Conservation (phyloP, 2,797 vertebrate species). For the Spinus olivaceus region DNA sequence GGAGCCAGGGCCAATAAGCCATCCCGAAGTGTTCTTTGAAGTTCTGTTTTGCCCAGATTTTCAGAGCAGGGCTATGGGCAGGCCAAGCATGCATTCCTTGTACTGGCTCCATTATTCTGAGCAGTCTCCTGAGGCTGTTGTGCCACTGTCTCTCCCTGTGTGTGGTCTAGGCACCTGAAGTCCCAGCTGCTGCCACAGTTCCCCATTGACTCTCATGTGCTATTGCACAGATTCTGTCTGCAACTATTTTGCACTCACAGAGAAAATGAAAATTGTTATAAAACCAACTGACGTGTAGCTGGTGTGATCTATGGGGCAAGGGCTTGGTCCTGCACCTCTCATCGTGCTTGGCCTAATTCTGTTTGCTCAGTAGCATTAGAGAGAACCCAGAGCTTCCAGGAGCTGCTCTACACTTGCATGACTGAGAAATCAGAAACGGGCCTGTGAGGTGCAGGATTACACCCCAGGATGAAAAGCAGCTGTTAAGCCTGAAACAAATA, state of each 20-base stretch:
- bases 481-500: slow-evolving; percentile 55
- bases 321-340: background rate
- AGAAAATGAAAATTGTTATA: background rate
- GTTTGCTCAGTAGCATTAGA: background rate
- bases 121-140: background rate
- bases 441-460: background rate
- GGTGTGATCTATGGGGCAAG: background rate
- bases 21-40: slow-evolving; percentile 60
- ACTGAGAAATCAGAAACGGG: background rate
- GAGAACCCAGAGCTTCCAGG: background rate
- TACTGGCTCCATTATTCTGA: background rate
- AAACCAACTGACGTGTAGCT: background rate
- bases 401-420: background rate
- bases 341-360: background rate
- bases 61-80: slow-evolving; percentile 2
- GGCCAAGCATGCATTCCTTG: background rate
- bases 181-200: background rate
- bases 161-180: slow-evolving; percentile 57
- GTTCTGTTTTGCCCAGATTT: slow-evolving; percentile 25
- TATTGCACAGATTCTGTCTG: background rate
- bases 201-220: background rate
- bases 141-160: background rate
- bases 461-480: background rate
- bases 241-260: background rate
- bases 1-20: slow-evolving; percentile 23